Conservation (phyloP, 2,888 invertebrate species). For the Seira musarum region DNA sequence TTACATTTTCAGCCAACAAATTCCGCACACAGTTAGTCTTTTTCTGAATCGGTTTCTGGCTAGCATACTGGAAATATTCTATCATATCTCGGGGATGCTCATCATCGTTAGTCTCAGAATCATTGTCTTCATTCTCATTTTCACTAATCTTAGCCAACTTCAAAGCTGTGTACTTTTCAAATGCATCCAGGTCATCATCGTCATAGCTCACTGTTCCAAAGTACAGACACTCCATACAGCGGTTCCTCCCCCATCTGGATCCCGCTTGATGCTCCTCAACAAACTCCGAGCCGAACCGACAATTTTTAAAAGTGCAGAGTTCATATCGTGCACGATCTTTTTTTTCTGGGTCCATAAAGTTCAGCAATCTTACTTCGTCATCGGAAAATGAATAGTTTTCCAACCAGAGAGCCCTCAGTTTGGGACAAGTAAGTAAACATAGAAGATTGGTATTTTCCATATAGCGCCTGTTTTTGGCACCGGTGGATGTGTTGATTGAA, state of each 20-base stretch:
- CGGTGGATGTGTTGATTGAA: background rate
- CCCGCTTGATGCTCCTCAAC: conserved; percentile 37
- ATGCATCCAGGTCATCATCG: conserved; percentile 37
- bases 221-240: conserved; percentile 38
- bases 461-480: conserved; percentile 13
- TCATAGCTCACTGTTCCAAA: conserved; percentile 44
- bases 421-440: conserved; percentile 1
- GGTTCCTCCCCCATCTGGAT: conserved; percentile 18
- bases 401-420: conserved; percentile 30
- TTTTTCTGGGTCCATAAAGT: background rate
- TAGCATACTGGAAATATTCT: conserved; percentile 23
- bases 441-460: conserved; percentile 18
- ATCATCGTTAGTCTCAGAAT: background rate
- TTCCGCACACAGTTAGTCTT: background rate
- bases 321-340: conserved; percentile 33
- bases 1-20: conserved; percentile 13
- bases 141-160: background rate
- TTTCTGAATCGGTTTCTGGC: background rate
- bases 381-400: conserved; percentile 45
- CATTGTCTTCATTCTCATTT: background rate
- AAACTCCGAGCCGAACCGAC: conserved; percentile 18
- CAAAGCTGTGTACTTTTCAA: conserved; percentile 27
- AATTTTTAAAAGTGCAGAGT: conserved; percentile 47
- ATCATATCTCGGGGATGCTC: conserved; percentile 22
- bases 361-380: conserved; percentile 12